Conservation (phyloP, 2,797 vertebrate species). For the Melanotaenia pygmaea region DNA sequence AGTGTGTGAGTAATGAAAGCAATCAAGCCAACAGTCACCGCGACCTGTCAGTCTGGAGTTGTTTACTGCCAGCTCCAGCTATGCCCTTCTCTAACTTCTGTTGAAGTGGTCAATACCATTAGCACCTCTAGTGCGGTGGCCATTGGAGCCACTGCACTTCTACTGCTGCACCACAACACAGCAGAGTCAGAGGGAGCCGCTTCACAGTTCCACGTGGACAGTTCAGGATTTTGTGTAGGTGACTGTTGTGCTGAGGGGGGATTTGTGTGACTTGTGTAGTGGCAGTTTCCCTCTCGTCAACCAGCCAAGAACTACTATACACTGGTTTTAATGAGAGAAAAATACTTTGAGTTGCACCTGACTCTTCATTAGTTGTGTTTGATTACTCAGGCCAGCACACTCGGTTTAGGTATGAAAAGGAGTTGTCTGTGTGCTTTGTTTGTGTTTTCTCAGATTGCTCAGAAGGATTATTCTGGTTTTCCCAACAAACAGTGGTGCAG, state of each 20-base stretch:
- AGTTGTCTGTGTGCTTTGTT: neutral
- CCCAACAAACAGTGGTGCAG: neutral
- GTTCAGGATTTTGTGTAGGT: neutral
- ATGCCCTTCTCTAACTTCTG: conserved; percentile 67
- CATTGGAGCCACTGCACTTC: neutral
- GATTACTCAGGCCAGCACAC: neutral
- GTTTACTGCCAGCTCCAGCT: conserved; percentile 65
- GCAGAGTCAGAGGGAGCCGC: conserved; percentile 2
- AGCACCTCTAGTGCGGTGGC: conserved; percentile 53
- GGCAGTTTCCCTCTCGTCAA: neutral
- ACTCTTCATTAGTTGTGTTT: neutral
- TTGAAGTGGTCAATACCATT: conserved; percentile 70
- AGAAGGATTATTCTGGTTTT: neutral
- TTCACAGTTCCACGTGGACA: neutral
- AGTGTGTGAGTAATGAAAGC: conserved; percentile 68
- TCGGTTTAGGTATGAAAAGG: neutral
- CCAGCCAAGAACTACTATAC: neutral
- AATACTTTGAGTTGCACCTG: neutral
- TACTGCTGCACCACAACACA: conserved; percentile 3
- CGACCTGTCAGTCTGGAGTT: conserved; percentile 67
- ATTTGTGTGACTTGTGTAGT: neutral
- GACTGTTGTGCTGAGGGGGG: neutral
- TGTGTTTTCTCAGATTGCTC: neutral
- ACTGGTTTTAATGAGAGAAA: neutral
- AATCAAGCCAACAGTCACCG: conserved; percentile 64